Base-by-base conservation (phyloP, 2,113 vertebrate species). In the Rhinopomastus cyanomelas region DNA sequence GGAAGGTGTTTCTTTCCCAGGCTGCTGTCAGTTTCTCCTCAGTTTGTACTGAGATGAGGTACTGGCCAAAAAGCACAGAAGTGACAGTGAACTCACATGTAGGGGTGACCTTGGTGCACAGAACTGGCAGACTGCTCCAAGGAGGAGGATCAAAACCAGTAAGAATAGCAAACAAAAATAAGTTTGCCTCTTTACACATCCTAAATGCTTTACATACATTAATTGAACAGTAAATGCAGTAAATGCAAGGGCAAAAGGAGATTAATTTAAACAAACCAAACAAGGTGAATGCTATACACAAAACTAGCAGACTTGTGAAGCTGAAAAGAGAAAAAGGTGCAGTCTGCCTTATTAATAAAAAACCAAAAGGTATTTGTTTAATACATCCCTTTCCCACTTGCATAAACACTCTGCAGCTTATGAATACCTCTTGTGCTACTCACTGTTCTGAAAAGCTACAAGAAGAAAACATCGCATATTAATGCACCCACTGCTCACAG, bases 221-320 rank as follows among this genome's bases (percentile, higher is more conserved):
- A 90, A 93, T 81, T 90, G 79, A 90, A 73, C 0, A 2, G 34
- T 30, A 87, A 87, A 37, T n/a, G 56, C 0, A 2, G 34, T 30
- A 87, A 87, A 37, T n/a, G 56, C 67, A 88, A 85, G 71, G 71
- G 67, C 84, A 91, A 88, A 88, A 94, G 66, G 51, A 90, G 69
- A 95, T 91, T 91, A 83, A 90, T 88, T 90, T 84, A 85, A 93
- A 85, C 77, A 86, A 91, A 84, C 26, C 55, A 86, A 95, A 66
- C 34, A 76, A 90, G 64, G 61, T 32, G 67, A 94, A 87, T 32
- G 42, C 37, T 69, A 90, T 42, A 56, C 8, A 73, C n/a, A 66
- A 89, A 94, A 86, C 30, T 32, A 90, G 46, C 62, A 87, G 51
- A 91, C 66, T 55, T 84, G 78, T 80, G 86, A 95, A 92, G 86